Evolutionary conservation across 2,113 vertebrate genomes (phyloP).

Genomic region (Eublepharis macularius): DNA sequence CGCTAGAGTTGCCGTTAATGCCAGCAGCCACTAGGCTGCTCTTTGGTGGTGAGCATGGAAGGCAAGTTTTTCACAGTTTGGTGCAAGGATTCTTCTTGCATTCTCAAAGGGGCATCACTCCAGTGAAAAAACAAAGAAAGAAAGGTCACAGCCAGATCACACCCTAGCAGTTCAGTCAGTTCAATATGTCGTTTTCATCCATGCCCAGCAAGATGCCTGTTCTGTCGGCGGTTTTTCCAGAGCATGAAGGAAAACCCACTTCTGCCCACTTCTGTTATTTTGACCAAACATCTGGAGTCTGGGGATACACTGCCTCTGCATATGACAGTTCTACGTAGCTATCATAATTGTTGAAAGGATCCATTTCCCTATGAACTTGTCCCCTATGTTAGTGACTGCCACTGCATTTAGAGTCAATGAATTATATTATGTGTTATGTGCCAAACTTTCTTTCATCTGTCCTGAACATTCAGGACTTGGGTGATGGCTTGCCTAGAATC

Average conservation of each 20-base stretch:
- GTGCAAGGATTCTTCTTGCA: neutral
- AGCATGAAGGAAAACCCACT: neutral
- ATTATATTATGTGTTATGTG: neutral
- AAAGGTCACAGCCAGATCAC: accelerated
- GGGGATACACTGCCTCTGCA: neutral
- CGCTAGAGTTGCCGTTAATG: neutral
- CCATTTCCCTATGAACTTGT: neutral
- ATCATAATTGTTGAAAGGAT: neutral
- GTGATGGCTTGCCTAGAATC: neutral
- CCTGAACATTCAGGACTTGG: too few relatives aligned
- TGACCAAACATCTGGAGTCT: neutral
- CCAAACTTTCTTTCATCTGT: neutral
- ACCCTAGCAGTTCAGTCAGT: neutral
- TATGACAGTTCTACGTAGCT: neutral
- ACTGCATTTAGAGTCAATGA: neutral
- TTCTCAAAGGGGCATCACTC: neutral
- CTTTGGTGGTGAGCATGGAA: neutral
- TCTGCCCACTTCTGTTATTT: neutral
- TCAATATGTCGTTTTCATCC: neutral
- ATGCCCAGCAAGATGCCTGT: neutral
- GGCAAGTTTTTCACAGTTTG: conserved; percentile 1
- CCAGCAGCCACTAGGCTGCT: conserved; percentile 12
- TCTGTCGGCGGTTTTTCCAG: too few relatives aligned
- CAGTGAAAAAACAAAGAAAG: too few relatives aligned
- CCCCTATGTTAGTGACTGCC: neutral